These are phyloP conservation scores for Ascaphus truei DNA, from an alignment of 2,113 vertebrate species.

Conservation along the genomic window DNA sequence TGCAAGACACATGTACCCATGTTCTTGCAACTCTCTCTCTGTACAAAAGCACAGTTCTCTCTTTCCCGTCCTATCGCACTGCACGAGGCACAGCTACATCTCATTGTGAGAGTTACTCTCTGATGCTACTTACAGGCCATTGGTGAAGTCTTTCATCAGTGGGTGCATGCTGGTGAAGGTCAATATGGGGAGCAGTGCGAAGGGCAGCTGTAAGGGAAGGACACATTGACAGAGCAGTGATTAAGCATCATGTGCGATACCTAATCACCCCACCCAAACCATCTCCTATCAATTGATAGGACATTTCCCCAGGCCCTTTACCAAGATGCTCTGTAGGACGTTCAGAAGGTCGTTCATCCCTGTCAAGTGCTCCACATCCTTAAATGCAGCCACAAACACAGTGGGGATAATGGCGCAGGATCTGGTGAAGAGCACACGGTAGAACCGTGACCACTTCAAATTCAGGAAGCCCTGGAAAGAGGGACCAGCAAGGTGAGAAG, in stretches of 20 bases:
- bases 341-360: slow-evolving; percentile 72
- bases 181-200: slow-evolving; percentile 63
- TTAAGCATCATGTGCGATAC: background rate
- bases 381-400: slow-evolving; percentile 59
- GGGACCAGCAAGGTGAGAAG: too few relatives aligned
- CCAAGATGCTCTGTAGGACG: slow-evolving; percentile 71
- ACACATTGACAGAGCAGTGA: accelerated
- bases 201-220: slow-evolving; percentile 60
- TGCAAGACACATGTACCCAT: too few relatives aligned
- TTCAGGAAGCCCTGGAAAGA: slow-evolving; percentile 65
- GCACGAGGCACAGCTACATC: background rate
- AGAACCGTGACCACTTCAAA: slow-evolving; percentile 67
- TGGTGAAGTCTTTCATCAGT: slow-evolving; percentile 68
- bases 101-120: background rate
- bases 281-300: background rate
- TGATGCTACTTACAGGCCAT: slow-evolving; percentile 55
- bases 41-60: background rate
- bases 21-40: too few relatives aligned
- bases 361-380: slow-evolving; percentile 56
- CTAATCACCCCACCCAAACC: background rate
- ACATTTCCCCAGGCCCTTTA: slow-evolving; percentile 30
- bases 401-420: slow-evolving; percentile 71
- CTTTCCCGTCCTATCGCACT: too few relatives aligned
- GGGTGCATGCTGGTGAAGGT: slow-evolving; percentile 72
- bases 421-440: slow-evolving; percentile 65